Conservation (phyloP, 1,140 invertebrate species). For the Gonatopus flavifemur region DNA sequence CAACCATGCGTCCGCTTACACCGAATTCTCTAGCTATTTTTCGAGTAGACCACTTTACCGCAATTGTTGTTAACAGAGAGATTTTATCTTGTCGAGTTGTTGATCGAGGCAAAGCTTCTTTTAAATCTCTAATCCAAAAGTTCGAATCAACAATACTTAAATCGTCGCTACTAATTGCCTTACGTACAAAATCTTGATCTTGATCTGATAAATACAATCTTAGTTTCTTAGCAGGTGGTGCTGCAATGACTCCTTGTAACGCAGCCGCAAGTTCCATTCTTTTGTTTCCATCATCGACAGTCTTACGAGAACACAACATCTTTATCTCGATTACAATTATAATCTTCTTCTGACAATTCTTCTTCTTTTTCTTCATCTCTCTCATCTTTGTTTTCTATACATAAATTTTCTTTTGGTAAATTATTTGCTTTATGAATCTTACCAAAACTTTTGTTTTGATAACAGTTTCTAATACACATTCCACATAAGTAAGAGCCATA, state of each 20-base stretch:
- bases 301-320: background rate
- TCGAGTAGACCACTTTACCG: too few species aligned
- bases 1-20: too few species aligned
- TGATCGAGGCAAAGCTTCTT: conserved; percentile 2
- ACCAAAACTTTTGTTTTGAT: too few species aligned
- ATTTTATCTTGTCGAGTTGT: background rate
- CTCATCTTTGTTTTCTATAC: background rate
- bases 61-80: too few species aligned
- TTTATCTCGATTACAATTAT: too few species aligned
- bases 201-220: background rate
- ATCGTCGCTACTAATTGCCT: background rate
- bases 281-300: conserved; percentile 4
- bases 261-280: conserved; percentile 3
- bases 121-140: conserved; percentile 2
- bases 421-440: too few species aligned
- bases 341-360: background rate
- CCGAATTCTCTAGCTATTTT: too few species aligned
- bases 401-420: too few species aligned
- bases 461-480: too few species aligned
- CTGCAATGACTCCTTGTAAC: background rate
- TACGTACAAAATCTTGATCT: background rate
- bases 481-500: too few species aligned
- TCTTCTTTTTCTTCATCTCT: background rate
- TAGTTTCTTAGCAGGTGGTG: background rate
- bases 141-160: background rate